Conservation (phyloP, 92 coral and sea anemone genomes). For the Montipora capitata region DNA sequence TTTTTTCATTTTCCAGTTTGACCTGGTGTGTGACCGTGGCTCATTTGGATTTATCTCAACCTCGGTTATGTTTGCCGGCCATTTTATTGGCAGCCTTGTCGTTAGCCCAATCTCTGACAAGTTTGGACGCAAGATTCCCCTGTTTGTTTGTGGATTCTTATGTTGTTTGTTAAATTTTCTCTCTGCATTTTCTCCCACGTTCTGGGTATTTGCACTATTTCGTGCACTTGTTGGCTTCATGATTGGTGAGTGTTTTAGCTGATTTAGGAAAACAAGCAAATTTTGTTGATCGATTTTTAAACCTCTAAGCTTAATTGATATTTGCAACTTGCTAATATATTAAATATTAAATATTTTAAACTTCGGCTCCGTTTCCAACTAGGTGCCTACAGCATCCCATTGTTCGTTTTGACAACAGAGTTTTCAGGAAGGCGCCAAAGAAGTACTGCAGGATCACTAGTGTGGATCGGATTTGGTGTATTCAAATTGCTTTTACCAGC, state of each 20-base stretch:
- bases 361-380: background rate
- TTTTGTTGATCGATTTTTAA: no score
- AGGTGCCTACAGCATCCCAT: conserved; percentile 88
- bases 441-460: conserved; percentile 58
- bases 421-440: conserved; percentile 79
- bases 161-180: conserved; percentile 70
- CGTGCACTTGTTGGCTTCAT: conserved; percentile 85
- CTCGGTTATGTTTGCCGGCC: conserved; percentile 87
- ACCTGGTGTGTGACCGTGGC: conserved; percentile 89
- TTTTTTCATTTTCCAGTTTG: conserved; percentile 68
- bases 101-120: conserved; percentile 85
- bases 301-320: no score
- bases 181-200: conserved; percentile 73
- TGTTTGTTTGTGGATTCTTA: conserved; percentile 70
- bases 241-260: conserved; percentile 67
- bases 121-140: conserved; percentile 83
- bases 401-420: conserved; percentile 76
- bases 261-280: no score
- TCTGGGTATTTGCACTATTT: conserved; percentile 86
- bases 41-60: conserved; percentile 86
- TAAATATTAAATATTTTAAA: no score
- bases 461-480: conserved; percentile 72
- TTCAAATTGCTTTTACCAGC: conserved; percentile 60
- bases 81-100: conserved; percentile 80
- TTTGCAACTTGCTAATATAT: no score